Conservation (phyloP, 2,888 invertebrate genomes). For the Altica lythri region DNA sequence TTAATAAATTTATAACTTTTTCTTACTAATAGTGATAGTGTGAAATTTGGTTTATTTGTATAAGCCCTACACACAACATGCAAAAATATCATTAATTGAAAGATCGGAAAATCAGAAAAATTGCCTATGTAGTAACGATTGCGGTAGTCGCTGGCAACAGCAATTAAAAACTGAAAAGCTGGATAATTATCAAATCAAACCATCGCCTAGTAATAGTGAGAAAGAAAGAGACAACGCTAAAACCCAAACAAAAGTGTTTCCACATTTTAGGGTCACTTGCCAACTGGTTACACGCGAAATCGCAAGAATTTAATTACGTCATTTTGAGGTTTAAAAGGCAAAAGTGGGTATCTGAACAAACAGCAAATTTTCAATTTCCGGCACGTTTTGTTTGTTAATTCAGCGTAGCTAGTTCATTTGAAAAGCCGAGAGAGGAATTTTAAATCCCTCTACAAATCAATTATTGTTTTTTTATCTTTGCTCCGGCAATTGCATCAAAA, state of each 20-base stretch:
- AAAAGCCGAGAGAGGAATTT: conserved; percentile 38
- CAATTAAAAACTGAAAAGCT: not conserved
- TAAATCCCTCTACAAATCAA: conserved; percentile 39
- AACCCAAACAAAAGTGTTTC: conserved; percentile 30
- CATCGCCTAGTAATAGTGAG: not conserved
- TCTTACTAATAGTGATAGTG: no score
- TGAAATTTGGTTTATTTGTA: no score
- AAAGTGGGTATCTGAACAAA: conserved; percentile 45
- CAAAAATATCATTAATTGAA: conserved; percentile 1
- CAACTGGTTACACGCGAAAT: conserved; percentile 42
- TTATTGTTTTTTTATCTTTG: conserved; percentile 29
- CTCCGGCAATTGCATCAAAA: not conserved
- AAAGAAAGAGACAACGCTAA: conserved; percentile 1
- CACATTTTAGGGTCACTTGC: conserved; percentile 39
- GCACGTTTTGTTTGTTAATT: conserved; percentile 50
- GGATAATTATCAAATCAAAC: not conserved
- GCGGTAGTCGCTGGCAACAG: not conserved
- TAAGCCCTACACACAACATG: no score
- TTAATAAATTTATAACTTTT: no score
- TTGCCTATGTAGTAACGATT: not conserved
- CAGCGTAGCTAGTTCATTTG: conserved; percentile 46
- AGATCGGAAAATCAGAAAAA: not conserved
- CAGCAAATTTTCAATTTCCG: conserved; percentile 51
- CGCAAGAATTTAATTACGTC: conserved; percentile 48
- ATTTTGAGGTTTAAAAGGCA: conserved; percentile 46